Base-by-base conservation (phyloP, 2,888 invertebrate genomes). In the Parasteatoda lunata region DNA sequence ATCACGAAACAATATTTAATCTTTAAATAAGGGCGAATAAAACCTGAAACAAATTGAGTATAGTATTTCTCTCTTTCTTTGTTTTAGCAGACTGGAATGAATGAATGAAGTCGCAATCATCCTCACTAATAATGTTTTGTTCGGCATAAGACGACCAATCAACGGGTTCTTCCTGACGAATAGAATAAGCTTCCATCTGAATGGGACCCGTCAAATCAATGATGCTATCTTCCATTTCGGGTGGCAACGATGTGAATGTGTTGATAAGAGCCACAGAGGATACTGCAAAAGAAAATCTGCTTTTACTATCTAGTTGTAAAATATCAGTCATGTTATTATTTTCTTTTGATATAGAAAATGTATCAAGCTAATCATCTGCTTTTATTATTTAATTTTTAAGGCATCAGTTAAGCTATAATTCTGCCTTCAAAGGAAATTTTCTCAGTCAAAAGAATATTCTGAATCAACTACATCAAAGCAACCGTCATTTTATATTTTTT, bases 91-190 rank as follows among this genome's bases (percentile, higher is more conserved):
- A 11, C 49, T 86, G 85, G 11, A 77, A 77, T 0, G 65, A 69
- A 6, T 11, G 80, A 9, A 86, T 45, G 64, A 86, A 86, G 9
- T 11, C 3, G 45, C 68, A 80, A 3, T 86, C 80, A 0, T 48
- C 51, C 11, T 80, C 30, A 13, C 5, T 49, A 47, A 86, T 77
- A 9, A 72, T n/a, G 7, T n/a, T 30, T 3, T 66, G 49, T 9
- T 77, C 71, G 13, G 66, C 15, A 30, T 86, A 86, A 7, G 76
- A 71, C 6, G 45, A 9, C 80, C 76, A 80, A 6, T 77, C 64
- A 0, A 80, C 51, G 5, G 51, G 80, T 0, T 48, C 51, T 45
- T 77, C n/a, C 3, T 64, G 13, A 0, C 80, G 80, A 15, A 86
- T 54, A 7, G 30, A 13, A 0, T n/a, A 8, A 0, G 77, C 65